Evolutionary conservation across 2,797 vertebrate genomes (phyloP), one percentile per base, ranked within the genome.

Genomic region (Synaphobranchus kaupii): DNA sequence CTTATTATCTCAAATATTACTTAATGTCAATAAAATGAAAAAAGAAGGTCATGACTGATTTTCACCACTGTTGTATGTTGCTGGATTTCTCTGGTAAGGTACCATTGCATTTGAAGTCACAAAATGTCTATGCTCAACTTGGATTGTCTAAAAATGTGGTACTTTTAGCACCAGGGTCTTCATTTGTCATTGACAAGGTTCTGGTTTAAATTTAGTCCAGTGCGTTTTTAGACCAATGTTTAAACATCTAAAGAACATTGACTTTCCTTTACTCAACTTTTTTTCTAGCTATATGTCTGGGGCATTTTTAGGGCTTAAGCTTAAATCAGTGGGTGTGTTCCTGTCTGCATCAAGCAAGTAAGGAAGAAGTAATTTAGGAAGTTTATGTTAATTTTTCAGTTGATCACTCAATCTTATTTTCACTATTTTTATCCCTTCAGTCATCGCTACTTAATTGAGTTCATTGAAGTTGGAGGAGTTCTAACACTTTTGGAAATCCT

Each of bases 401-500:
- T 78, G 6, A 8, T 8, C 15, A 17, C 20, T 66, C 12, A 44
- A 0, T 68, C 28, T 89, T n/a, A 15, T 87, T 28, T 15, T 84
- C 13, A 5, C 4, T 52, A 7, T 78, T 78, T 60, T 48, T 82
- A 71, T 84, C 56, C 85, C 76, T 54, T 82, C 92, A 98, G 97
- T 86, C 94, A 94, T 90, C 95, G 94, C 52, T 98, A 97, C 91
- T 89, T 98, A 83, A 89, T 88, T 50, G 96, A 98, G 94, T 98
- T 99, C 91, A 90, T 98, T 90, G 96, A 97, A 91, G 95, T 96
- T 0, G 93, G 97, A 87, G 96, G 97, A 0, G 92, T 96, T 86
- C 91, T 96, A 88, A 97, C 96, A 12, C 94, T 98, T 44, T 91
- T 97, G 91, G 95, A 98, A 93, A 96, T 98, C 91, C 91, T 98